A percentile compares a stretch with the other conserved stretches of the same genome.
phyloP scores from a whole-genome alignment of 2,113 vertebrate genomes.

The Elgaria multicarinata region DNA sequence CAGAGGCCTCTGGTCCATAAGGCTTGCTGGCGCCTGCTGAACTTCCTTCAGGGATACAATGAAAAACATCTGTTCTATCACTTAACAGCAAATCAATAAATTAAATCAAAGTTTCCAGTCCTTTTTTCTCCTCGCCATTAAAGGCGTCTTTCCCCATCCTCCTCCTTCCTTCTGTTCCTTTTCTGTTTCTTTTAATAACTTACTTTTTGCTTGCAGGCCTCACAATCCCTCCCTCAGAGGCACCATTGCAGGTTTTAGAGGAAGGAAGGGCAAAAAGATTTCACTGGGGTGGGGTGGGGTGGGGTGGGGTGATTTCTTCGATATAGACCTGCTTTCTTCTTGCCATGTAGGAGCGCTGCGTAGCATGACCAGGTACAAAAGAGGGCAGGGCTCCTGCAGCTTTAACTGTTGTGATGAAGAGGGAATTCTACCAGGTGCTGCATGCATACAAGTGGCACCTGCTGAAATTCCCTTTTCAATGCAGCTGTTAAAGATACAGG shows the following conservation, averaged over 20 bases:
- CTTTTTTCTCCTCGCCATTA: conserved; percentile 69
- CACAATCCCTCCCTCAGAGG: neutral
- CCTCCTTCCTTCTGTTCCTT: too few relatives aligned
- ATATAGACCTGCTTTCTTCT: too few relatives aligned
- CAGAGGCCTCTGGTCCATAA: conserved; percentile 75
- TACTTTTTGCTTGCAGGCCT: conserved; percentile 59
- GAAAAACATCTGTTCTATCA: conserved; percentile 77
- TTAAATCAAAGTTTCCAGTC: conserved; percentile 72
- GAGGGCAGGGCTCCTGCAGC: too few relatives aligned
- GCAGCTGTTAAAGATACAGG: too few relatives aligned
- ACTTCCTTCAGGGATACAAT: conserved; percentile 76
- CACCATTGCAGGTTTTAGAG: neutral
- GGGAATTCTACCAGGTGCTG: too few relatives aligned
- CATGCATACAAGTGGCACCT: too few relatives aligned
- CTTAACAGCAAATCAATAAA: conserved; percentile 80
- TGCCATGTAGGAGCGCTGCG: too few relatives aligned
- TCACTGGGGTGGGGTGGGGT: too few relatives aligned
- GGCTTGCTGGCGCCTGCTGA: conserved; percentile 78
- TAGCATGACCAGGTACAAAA: too few relatives aligned
- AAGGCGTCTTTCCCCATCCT: conserved; percentile 41
- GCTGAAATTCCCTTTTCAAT: too few relatives aligned
- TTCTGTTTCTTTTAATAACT: conserved; percentile 71
- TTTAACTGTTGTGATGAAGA: too few relatives aligned
- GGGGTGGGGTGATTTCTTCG: neutral
- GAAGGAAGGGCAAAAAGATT: neutral